A percentile compares a stretch with the other conserved stretches of the same genome.
Conservation (phyloP, 2,888 invertebrate species). For the Gymnosoma rotundatum region DNA sequence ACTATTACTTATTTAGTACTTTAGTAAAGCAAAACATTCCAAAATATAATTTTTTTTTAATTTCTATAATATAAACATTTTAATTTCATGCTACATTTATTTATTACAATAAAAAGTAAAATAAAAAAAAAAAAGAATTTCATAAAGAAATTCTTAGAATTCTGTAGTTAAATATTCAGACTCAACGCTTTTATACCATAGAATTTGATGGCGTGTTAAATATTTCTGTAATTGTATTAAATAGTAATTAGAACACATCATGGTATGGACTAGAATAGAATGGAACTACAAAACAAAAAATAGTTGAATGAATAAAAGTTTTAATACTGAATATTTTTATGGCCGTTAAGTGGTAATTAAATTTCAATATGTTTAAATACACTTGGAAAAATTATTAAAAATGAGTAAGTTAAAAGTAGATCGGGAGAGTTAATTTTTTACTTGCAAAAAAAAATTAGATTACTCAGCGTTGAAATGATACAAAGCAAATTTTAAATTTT, state of each 20-base stretch:
- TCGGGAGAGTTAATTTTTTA: no score
- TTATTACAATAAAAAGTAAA: slow-evolving; percentile 37
- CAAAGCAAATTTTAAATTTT: no score
- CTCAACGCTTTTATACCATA: slow-evolving; percentile 8
- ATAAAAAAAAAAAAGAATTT: slow-evolving; percentile 33
- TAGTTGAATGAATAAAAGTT: slow-evolving; percentile 22
- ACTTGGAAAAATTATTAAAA: slow-evolving; percentile 26
- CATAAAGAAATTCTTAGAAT: slow-evolving; percentile 60
- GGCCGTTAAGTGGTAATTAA: slow-evolving; percentile 19
- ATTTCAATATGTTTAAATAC: slow-evolving; percentile 17
- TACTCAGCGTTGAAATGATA: no score
- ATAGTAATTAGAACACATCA: slow-evolving; percentile 47
- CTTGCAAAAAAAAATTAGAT: no score
- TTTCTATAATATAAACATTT: slow-evolving; percentile 63
- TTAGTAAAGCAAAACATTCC: neutral
- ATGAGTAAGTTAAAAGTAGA: no score
- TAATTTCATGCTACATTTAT: slow-evolving; percentile 78
- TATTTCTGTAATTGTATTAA: slow-evolving; percentile 57
- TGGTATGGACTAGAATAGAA: slow-evolving; percentile 12
- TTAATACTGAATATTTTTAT: slow-evolving; percentile 37
- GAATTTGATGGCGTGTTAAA: slow-evolving; percentile 66
- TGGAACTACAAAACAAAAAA: slow-evolving; percentile 9
- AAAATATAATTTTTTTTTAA: slow-evolving; percentile 44
- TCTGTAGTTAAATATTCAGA: slow-evolving; percentile 26
- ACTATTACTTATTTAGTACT: slow-evolving; percentile 31